A percentile compares a stretch with the other conserved stretches of the same genome.
phyloP scores from a whole-genome alignment of 2,888 invertebrate species.

The Asteroscopus sphinx region DNA sequence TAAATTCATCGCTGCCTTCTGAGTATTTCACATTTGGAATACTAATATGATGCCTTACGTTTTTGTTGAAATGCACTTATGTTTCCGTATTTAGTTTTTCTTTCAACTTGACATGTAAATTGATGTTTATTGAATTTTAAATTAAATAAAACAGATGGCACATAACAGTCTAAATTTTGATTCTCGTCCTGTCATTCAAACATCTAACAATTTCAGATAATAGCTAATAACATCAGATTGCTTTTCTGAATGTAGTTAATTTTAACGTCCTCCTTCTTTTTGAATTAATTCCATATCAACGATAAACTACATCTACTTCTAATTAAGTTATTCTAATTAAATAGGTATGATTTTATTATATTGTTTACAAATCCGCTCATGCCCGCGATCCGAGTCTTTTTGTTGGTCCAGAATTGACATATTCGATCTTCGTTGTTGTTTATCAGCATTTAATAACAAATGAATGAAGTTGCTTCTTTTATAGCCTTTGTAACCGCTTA shows the following conservation, averaged over 20 bases:
- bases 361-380: constrained; percentile 6
- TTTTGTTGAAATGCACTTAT: constrained; percentile 67
- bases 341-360: neutral
- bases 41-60: constrained; percentile 76
- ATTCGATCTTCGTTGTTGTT: constrained; percentile 11
- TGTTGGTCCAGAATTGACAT: constrained; percentile 1
- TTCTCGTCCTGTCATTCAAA: neutral
- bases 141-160: neutral
- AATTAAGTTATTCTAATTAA: neutral
- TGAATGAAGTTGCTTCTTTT: constrained; percentile 25
- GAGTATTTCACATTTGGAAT: constrained; percentile 79
- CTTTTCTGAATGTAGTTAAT: neutral
- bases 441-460: constrained; percentile 12
- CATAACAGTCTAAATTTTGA: constrained; percentile 13
- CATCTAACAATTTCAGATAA: neutral
- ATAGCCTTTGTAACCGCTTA: constrained; percentile 33
- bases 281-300: neutral
- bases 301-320: neutral
- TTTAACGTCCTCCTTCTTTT: neutral
- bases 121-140: constrained; percentile 2
- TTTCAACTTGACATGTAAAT: constrained; percentile 33
- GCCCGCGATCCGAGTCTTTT: neutral
- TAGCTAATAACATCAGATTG: neutral
- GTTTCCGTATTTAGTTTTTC: constrained; percentile 60
- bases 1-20: constrained; percentile 83